Conservation (phyloP, 2,888 invertebrate genomes). For the Ptycholaimellus sp. region DNA sequence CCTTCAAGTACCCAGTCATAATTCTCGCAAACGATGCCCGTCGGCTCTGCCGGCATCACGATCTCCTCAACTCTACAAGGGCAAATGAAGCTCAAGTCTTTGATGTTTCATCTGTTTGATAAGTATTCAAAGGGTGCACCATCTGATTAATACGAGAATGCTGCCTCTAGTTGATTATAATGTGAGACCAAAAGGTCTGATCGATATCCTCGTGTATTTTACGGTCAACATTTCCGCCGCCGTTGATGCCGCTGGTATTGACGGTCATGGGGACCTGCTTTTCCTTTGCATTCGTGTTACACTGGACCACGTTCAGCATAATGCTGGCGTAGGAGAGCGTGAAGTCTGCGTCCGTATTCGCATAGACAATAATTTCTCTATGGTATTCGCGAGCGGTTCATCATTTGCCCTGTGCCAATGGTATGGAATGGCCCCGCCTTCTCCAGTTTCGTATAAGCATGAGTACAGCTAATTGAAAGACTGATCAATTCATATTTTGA, state of each 20-base stretch:
- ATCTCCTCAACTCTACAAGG: conserved; percentile 63
- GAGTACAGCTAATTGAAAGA: not conserved
- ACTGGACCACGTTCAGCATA: conserved; percentile 97
- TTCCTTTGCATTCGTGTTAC: conserved; percentile 44
- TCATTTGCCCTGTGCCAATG: conserved; percentile 52
- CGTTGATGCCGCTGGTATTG: conserved; percentile 74
- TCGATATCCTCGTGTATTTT: conserved; percentile 76
- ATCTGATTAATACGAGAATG: too few relatives aligned
- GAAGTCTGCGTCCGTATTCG: conserved; percentile 90
- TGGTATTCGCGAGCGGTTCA: conserved; percentile 70
- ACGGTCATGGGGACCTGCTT: conserved; percentile 21
- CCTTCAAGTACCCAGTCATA: conserved; percentile 61
- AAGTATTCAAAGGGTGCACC: too few relatives aligned
- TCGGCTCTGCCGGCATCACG: conserved; percentile 95
- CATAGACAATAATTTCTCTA: too few relatives aligned
- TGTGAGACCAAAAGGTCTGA: conserved; percentile 54
- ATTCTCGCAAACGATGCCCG: conserved; percentile 73
- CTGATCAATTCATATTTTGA: too few relatives aligned
- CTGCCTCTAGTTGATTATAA: too few relatives aligned
- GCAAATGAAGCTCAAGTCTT: too few relatives aligned
- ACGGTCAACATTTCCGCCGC: conserved; percentile 65
- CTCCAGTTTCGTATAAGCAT: not conserved
- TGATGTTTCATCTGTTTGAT: too few relatives aligned
- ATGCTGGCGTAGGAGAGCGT: conserved; percentile 93
- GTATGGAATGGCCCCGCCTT: conserved; percentile 9